A percentile compares a stretch with the other conserved stretches of the same genome.
phyloP scores from a whole-genome alignment of 2,888 invertebrate species.

The Melangyna quadrimaculata region DNA sequence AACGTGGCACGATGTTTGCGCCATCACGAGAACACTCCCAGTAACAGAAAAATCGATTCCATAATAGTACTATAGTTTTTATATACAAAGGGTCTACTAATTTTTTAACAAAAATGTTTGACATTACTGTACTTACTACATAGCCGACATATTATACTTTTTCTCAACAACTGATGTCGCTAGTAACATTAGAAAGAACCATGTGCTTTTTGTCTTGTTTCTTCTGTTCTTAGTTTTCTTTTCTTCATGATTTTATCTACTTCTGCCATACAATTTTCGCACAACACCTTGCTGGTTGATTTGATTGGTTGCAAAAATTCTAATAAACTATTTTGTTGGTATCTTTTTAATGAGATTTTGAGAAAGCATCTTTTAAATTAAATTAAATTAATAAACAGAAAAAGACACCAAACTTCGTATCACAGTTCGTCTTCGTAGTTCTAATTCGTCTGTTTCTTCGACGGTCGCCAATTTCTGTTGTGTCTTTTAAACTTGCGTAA shows the following conservation, averaged over 20 bases:
- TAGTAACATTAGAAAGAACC: neutral
- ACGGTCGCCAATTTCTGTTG: neutral
- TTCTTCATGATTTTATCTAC: no score
- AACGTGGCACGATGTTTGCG: no score
- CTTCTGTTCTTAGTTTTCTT: no score
- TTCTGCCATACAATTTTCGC: neutral
- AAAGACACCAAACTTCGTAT: neutral
- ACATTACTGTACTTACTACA: neutral
- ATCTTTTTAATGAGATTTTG: neutral
- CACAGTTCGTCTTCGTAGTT: neutral
- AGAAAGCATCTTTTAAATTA: neutral
- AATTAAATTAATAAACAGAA: constrained; percentile 1
- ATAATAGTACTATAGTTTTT: no score
- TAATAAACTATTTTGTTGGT: neutral
- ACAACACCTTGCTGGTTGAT: constrained; percentile 10
- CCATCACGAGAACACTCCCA: no score
- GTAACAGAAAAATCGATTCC: no score
- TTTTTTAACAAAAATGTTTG: neutral
- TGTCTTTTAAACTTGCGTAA: neutral
- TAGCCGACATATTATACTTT: neutral
- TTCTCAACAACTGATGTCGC: constrained; percentile 25
- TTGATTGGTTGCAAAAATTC: constrained; percentile 3
- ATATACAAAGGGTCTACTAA: neutral
- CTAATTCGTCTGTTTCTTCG: neutral
- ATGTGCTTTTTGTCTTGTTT: neutral